Conservation (phyloP, 2,888 invertebrate genomes). For the Zonitis immaculata region DNA sequence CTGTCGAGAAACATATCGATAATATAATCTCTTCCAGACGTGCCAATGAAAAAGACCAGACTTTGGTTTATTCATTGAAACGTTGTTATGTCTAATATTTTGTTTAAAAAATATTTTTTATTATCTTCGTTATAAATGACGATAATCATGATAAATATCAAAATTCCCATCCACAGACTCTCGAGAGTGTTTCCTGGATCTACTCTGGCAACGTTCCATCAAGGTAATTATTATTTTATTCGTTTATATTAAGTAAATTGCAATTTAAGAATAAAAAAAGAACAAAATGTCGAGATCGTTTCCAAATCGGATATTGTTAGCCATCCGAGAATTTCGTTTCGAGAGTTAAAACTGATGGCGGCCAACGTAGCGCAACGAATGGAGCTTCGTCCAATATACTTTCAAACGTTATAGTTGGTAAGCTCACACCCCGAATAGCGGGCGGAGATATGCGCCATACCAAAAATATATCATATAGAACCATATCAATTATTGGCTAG, state of each 20-base stretch:
- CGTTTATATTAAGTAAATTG: too few relatives aligned
- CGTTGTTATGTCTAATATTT: conserved; percentile 6
- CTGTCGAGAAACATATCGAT: neutral
- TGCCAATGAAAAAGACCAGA: conserved; percentile 1
- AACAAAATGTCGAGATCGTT: conserved; percentile 4
- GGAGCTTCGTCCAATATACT: conserved; percentile 41
- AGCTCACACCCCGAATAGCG: conserved; percentile 32
- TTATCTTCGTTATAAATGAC: too few relatives aligned
- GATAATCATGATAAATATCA: too few relatives aligned
- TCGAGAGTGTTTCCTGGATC: conserved; percentile 75
- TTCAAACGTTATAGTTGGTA: conserved; percentile 37
- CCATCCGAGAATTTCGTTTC: conserved; percentile 14
- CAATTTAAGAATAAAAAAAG: too few relatives aligned
- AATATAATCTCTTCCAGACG: conserved; percentile 9
- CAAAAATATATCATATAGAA: conserved; percentile 13
- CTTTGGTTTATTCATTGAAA: neutral
- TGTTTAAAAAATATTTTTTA: conserved; percentile 8
- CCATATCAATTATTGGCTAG: conserved; percentile 23
- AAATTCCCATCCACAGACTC: too few relatives aligned
- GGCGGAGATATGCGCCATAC: conserved; percentile 38
- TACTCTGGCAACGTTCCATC: conserved; percentile 73
- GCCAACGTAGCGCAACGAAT: conserved; percentile 40
- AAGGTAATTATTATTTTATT: conserved; percentile 55
- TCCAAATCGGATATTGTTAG: neutral
- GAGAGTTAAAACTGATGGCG: conserved; percentile 17